phyloP scores from a whole-genome alignment of 2,888 invertebrate genomes.

The Apoda limacodes region DNA sequence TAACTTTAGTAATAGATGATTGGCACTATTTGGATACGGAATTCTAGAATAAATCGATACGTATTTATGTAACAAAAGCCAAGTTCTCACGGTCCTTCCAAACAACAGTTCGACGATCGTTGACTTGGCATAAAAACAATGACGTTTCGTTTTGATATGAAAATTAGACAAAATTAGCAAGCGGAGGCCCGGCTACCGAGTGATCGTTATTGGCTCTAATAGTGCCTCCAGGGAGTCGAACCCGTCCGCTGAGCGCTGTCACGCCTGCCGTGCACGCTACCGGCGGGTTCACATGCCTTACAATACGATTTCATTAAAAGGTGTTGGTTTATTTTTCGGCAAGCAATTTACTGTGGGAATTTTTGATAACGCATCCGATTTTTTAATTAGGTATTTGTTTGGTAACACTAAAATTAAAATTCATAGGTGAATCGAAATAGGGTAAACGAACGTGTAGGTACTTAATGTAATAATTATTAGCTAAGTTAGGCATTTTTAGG shows the following conservation, averaged over 20 bases:
- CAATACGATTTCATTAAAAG: neutral
- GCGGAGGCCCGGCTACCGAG: slow-evolving; percentile 51
- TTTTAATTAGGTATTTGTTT: slow-evolving; percentile 26
- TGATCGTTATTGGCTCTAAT: slow-evolving; percentile 65
- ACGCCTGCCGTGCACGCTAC: slow-evolving; percentile 53
- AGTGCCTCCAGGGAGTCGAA: slow-evolving; percentile 57
- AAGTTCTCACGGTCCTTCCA: slow-evolving; percentile 47
- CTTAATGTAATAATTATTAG: too few relatives aligned
- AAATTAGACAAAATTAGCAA: slow-evolving; percentile 68
- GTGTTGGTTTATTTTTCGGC: neutral
- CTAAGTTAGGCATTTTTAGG: too few relatives aligned
- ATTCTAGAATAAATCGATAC: slow-evolving; percentile 37
- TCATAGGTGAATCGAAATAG: too few relatives aligned
- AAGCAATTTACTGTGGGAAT: neutral
- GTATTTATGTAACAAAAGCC: slow-evolving; percentile 50
- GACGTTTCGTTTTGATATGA: slow-evolving; percentile 62
- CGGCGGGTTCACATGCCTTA: slow-evolving; percentile 38
- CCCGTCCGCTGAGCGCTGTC: slow-evolving; percentile 38
- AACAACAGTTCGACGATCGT: slow-evolving; percentile 47
- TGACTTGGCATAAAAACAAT: slow-evolving; percentile 39
- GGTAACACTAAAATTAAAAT: too few relatives aligned
- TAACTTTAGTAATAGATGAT: too few relatives aligned
- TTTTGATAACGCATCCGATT: slow-evolving; percentile 13
- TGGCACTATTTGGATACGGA: too few relatives aligned
- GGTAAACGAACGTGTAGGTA: too few relatives aligned